A percentile compares a stretch with the other conserved stretches of the same genome.
Conservation (phyloP, 37 sponge, comb jelly and placozoan species). For the Agelas oroides region DNA sequence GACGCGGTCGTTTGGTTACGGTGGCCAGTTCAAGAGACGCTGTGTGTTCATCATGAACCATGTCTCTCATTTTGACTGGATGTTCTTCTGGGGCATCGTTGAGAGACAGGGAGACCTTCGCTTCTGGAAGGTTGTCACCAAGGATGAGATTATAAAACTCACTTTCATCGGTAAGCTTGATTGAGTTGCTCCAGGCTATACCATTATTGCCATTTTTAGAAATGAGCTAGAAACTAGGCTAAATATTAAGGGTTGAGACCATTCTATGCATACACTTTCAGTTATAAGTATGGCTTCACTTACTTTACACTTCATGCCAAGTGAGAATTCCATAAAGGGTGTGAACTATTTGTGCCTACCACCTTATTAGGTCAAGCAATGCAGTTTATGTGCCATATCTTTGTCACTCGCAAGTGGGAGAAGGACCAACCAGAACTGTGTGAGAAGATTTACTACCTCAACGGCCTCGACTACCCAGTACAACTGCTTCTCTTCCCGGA, state of each 20-base stretch:
- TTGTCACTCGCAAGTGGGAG: slow-evolving; percentile 79
- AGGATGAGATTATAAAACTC: slow-evolving; percentile 35
- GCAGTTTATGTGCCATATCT: slow-evolving; percentile 58
- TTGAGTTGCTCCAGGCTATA: too few relatives aligned
- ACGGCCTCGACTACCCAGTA: slow-evolving; percentile 45
- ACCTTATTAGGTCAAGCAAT: neutral
- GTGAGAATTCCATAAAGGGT: too few relatives aligned
- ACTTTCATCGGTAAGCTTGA: slow-evolving; percentile 70
- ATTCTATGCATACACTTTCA: too few relatives aligned
- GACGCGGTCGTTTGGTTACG: slow-evolving; percentile 60
- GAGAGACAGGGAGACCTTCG: slow-evolving; percentile 57
- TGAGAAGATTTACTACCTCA: slow-evolving; percentile 71
- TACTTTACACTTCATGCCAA: too few relatives aligned
- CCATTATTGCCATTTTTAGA: too few relatives aligned
- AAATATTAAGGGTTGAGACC: too few relatives aligned
- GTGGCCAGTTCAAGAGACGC: slow-evolving; percentile 42
- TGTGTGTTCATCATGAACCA: slow-evolving; percentile 85
- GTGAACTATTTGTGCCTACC: too few relatives aligned
- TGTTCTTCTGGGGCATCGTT: slow-evolving; percentile 79
- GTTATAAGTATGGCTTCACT: too few relatives aligned
- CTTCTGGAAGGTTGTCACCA: slow-evolving; percentile 73
- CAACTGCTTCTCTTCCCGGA: slow-evolving; percentile 90
- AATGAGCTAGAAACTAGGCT: too few relatives aligned
- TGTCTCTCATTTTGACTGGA: slow-evolving; percentile 85
- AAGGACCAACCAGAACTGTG: slow-evolving; percentile 61